A percentile compares a stretch with the other conserved stretches of the same genome.
Evolutionary conservation across 1,140 invertebrate genomes (phyloP).

Genomic region (Argopecten irradians): DNA sequence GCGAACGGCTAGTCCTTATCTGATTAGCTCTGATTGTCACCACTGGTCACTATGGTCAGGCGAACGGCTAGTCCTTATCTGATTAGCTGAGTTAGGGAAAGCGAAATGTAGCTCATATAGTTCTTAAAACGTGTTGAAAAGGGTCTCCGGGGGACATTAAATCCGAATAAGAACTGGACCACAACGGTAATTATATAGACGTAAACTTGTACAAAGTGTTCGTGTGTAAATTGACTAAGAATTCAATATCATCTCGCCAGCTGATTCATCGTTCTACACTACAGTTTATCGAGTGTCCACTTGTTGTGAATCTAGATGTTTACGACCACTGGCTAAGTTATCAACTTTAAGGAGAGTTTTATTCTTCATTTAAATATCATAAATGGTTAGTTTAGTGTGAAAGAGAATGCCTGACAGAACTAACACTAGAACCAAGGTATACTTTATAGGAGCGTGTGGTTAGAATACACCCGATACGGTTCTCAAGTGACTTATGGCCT

Average conservation of each 20-base stretch:
- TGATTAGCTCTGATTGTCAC: conserved; percentile 21
- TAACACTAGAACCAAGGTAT: too few species aligned
- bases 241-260: neutral
- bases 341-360: neutral
- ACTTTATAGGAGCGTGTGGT: neutral
- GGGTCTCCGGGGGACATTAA: neutral
- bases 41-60: neutral
- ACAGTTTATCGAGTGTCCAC: neutral
- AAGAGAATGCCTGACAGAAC: neutral
- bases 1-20: neutral
- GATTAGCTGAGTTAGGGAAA: conserved; percentile 7
- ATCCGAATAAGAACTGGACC: neutral
- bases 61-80: neutral
- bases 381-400: neutral
- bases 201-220: neutral
- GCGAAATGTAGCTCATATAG: neutral
- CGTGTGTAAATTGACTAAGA: neutral
- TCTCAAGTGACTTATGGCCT: neutral
- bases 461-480: neutral
- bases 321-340: neutral
- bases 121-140: neutral
- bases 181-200: neutral
- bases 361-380: neutral
- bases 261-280: neutral
- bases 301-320: neutral